A percentile compares a stretch with the other conserved stretches of the same genome.
Evolutionary conservation across 2,113 vertebrate species (phyloP).

Genomic region (Callipepla squamata): DNA sequence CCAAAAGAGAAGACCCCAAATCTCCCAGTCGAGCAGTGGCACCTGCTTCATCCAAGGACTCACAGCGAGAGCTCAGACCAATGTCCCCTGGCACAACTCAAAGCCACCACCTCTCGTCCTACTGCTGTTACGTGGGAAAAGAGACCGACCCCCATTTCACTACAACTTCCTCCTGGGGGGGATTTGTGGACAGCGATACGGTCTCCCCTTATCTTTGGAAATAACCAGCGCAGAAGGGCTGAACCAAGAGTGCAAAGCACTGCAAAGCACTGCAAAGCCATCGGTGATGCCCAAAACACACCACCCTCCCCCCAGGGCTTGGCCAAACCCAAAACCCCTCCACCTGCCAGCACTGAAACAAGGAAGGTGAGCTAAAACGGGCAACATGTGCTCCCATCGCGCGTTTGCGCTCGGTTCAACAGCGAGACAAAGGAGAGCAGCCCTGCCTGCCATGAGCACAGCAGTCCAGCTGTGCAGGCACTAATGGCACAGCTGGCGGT

Average conservation of each 20-base stretch:
- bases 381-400: background rate
- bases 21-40: background rate
- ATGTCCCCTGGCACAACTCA: no score
- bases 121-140: no score
- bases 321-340: background rate
- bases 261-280: background rate
- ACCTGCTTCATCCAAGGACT: background rate
- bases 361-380: background rate
- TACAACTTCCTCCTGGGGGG: no score
- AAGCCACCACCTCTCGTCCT: no score
- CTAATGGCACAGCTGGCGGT: constrained; percentile 61
- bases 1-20: background rate
- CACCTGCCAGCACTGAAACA: accelerated
- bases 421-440: background rate
- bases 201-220: background rate
- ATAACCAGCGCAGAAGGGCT: accelerated
- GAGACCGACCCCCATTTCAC: no score
- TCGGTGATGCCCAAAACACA: accelerated
- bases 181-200: no score
- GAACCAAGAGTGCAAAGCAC: accelerated
- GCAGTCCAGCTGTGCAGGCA: constrained; percentile 40
- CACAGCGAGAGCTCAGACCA: accelerated
- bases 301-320: background rate
- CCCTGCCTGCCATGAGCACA: constrained; percentile 20
- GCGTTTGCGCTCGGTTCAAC: background rate